These are phyloP conservation scores for Dexiosoma caninum DNA, from an alignment of 2,888 invertebrate genomes.

Conservation along the genomic window DNA sequence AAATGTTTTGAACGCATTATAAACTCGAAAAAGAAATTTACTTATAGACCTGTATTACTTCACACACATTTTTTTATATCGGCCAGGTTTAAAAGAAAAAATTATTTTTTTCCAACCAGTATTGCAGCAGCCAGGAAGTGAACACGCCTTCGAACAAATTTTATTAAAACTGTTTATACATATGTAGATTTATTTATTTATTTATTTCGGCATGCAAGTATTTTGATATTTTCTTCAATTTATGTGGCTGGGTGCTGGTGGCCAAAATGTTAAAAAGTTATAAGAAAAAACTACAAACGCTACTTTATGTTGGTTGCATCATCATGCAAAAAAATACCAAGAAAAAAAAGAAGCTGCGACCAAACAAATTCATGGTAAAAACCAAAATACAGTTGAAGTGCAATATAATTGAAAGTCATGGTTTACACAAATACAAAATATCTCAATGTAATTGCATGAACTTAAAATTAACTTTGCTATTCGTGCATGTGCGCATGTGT, in stretches of 20 bases:
- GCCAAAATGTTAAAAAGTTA: conserved; percentile 48
- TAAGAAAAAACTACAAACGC: not conserved
- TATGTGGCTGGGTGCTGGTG: conserved; percentile 11
- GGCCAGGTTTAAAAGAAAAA: not conserved
- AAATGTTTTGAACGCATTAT: not conserved
- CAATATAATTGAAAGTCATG: conserved; percentile 60
- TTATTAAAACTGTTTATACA: conserved; percentile 17
- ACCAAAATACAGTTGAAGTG: conserved; percentile 52
- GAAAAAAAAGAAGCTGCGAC: not conserved
- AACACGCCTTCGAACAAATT: conserved; percentile 50
- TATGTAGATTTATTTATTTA: too few relatives aligned
- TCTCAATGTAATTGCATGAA: conserved; percentile 10
- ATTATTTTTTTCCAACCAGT: conserved; percentile 2
- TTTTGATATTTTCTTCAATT: not conserved
- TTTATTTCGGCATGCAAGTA: conserved; percentile 3
- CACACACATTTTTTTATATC: conserved; percentile 8
- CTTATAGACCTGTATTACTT: not conserved
- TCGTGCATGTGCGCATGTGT: not conserved
- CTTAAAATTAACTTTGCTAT: not conserved
- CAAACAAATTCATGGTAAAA: not conserved
- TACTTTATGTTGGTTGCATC: conserved; percentile 37
- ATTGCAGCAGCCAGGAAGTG: conserved; percentile 58
- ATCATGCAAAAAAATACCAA: conserved; percentile 34
- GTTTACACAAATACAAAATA: conserved; percentile 33
- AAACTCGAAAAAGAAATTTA: not conserved